Base-by-base conservation (phyloP, 1,140 invertebrate genomes). In the Hycleus cichorii region DNA sequence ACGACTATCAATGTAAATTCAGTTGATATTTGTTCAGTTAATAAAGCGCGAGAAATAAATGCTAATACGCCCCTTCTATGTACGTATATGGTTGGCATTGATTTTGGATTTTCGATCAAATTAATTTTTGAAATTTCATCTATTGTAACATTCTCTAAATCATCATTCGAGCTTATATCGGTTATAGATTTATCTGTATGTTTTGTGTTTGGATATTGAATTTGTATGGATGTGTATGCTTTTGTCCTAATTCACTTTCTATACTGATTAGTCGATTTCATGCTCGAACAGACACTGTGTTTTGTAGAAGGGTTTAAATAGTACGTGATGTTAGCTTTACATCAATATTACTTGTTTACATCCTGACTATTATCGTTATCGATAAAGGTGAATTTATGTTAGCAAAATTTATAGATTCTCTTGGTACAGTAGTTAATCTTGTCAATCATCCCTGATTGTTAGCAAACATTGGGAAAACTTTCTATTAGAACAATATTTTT, bases 1-100 rank as follows among this genome's bases (percentile, higher is more conserved):
- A 53, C 57, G 50, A 25, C 38, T 48, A 52, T 59, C 57, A 59
- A 59, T 59, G 57, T 47, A 54, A 59, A 54, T 59, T 59, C 25
- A 26, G 12, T 27, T 59, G 38, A 47, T 59, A 59, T 59, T 59
- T 59, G 45, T 49, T 52, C 47, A 47, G 50, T 42, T 59, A 59
- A 53, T 59, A 59, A 59, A 59, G 49, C 47, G 49, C 46, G 49
- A 45, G 49, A 53, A 59, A 54, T 39, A 45, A 38, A 40, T 42
- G 18, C 18, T 18, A 18, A 18, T 52, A 49, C 32, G 7, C 18
- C 18, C 18, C 18, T 18, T 18, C 18, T 32, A 32, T 50, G 32
- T 32, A 7, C 7, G 32, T 32, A 7, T 32, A 24, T 49, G 47
- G 49, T 39, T 49, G 47, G 42, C 47, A 57, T 27, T 49, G 55